Evolutionary conservation across 2,888 invertebrate genomes (phyloP), one percentile per base, ranked within the genome.

Genomic region (Ochropacha duplaris): DNA sequence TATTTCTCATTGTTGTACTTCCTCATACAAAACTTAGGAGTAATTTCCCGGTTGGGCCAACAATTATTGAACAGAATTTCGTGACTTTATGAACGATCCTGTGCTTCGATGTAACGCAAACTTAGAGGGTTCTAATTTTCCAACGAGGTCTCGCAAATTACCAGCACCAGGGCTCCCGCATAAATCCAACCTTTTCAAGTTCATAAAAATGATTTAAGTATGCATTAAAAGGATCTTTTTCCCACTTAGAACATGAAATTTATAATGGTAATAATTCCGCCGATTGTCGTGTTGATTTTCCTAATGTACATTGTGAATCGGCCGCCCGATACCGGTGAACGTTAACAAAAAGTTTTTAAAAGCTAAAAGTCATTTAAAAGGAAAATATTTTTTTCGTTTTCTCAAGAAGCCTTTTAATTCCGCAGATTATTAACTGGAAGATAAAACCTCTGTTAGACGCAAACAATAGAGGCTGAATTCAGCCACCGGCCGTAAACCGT

Each of bases 191-290:
- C 88, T 89, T 88, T 90, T 84, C 84, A 84, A 88, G 85, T 90
- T 89, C 86, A 90, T 90, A 90, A 90, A 90, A 89, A 90, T 90
- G 88, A 90, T 90, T 90, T 90, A 90, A 87, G 84, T 70, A 84
- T 80, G 83, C 88, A 88, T 88, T 88, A 88, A 87, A 87, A 83
- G 84, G 83, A 87, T 88, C 81, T 87, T 83, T 84, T 81, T 80
- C 76, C 73, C 75, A 79, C 79, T 76, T 78, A 83, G 83, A 84
- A 84, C 83, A 84, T 75, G 78, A 72, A 86, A 87, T 88, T 87
- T 88, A 87, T 89, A 87, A 84, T 83, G 80, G 83, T 76, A 76
- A 84, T 86, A 86, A 85, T 82, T 84, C 77, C 69, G 71, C 64
- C 79, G 78, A 87, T 84, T 84, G 84, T 83, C 76, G 78, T 76